These are phyloP conservation scores for Tholera decimalis DNA, from an alignment of 2,888 invertebrate species.

Conservation along the genomic window DNA sequence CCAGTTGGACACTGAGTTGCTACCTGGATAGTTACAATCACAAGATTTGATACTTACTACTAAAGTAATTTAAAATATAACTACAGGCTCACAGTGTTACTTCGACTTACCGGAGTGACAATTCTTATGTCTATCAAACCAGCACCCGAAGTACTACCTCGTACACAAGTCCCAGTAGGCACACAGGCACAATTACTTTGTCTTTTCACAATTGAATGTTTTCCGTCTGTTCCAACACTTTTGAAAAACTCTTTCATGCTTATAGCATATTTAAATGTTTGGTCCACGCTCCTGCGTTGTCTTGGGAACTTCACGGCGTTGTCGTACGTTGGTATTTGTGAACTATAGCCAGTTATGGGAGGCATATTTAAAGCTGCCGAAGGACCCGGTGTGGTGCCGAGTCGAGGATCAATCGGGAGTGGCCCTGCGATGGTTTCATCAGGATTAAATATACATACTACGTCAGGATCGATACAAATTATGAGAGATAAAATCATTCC, in stretches of 20 bases:
- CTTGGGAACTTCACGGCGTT: conserved; percentile 85
- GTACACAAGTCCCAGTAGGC: conserved; percentile 80
- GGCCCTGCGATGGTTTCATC: conserved; percentile 84
- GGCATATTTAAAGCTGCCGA: conserved; percentile 78
- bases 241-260: conserved; percentile 62
- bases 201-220: conserved; percentile 80
- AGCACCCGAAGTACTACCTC: conserved; percentile 82
- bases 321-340: conserved; percentile 78
- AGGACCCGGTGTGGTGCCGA: conserved; percentile 83
- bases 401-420: conserved; percentile 86
- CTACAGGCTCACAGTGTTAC: background rate
- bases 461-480: conserved; percentile 85
- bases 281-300: conserved; percentile 74
- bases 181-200: conserved; percentile 85
- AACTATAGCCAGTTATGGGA: conserved; percentile 80
- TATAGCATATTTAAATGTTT: conserved; percentile 28
- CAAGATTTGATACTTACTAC: conserved; percentile 14
- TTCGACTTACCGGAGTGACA: conserved; percentile 89
- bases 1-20: conserved; percentile 80
- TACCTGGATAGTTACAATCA: conserved; percentile 54
- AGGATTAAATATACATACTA: conserved; percentile 87
- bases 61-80: background rate
- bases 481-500: conserved; percentile 80
- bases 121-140: conserved; percentile 92
- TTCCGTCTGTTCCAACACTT: conserved; percentile 41